These are phyloP conservation scores for Tenebrio molitor DNA, from an alignment of 1,140 invertebrate species.

Conservation along the genomic window DNA sequence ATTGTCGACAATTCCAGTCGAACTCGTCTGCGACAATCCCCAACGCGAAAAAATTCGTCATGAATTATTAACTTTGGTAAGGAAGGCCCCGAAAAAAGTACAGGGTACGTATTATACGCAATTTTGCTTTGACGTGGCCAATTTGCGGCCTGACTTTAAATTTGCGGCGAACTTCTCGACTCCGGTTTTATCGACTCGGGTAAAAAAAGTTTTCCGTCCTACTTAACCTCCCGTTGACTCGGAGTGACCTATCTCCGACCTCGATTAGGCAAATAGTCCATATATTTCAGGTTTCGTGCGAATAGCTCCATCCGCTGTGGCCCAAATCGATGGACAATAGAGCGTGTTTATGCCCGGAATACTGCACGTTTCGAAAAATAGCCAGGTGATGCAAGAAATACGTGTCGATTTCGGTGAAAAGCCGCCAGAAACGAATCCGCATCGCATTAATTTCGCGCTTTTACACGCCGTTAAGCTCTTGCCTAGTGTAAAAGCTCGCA, in stretches of 20 bases:
- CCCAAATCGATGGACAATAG: slow-evolving; percentile 27
- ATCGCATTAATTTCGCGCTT: slow-evolving; percentile 30
- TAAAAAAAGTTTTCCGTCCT: slow-evolving; percentile 9
- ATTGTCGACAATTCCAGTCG: too few species aligned
- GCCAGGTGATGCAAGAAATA: slow-evolving; percentile 1
- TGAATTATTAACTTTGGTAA: slow-evolving; percentile 13
- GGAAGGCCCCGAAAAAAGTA: neutral
- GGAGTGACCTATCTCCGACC: slow-evolving; percentile 33
- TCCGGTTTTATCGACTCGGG: slow-evolving; percentile 24
- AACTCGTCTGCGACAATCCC: too few species aligned
- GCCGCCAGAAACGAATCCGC: slow-evolving; percentile 25
- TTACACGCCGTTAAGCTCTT: slow-evolving; percentile 36
- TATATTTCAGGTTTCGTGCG: slow-evolving; percentile 33
- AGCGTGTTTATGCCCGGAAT: neutral
- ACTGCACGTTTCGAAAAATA: neutral
- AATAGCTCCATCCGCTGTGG: slow-evolving; percentile 22
- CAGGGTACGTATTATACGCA: slow-evolving; percentile 9
- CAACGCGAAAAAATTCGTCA: too few species aligned
- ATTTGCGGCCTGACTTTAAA: neutral
- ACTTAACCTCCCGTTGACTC: slow-evolving; percentile 26
- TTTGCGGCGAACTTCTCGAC: slow-evolving; percentile 1
- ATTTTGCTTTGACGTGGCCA: slow-evolving; percentile 9
- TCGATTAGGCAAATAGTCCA: slow-evolving; percentile 37
- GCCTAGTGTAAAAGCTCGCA: slow-evolving; percentile 16
- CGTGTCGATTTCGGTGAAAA: slow-evolving; percentile 14